phyloP scores from a whole-genome alignment of 2,113 vertebrate species.

The Spea bombifrons region DNA sequence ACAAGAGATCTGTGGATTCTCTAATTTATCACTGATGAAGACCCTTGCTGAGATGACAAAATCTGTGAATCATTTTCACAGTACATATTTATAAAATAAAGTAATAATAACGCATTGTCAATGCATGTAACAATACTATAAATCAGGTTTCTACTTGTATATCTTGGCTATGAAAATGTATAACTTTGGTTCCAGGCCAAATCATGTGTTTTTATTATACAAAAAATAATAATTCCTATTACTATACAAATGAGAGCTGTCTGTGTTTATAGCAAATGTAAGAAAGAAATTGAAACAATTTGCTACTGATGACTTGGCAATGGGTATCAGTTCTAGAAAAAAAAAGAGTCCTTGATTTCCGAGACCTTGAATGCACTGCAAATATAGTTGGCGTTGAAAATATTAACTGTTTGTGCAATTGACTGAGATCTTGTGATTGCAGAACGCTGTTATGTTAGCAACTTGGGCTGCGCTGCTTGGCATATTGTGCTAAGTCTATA shows the following conservation, averaged over 20 bases:
- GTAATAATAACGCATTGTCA: too few relatives aligned
- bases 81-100: too few relatives aligned
- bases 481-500: too few relatives aligned
- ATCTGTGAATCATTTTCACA: too few relatives aligned
- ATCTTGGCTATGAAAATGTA: background rate
- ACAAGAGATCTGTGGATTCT: too few relatives aligned
- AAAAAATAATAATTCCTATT: background rate
- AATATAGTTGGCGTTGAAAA: conserved; percentile 8
- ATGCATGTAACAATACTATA: too few relatives aligned
- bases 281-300: conserved; percentile 24
- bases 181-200: background rate
- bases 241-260: background rate
- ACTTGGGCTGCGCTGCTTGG: too few relatives aligned
- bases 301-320: conserved; percentile 32
- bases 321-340: conserved; percentile 14
- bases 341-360: background rate
- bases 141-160: too few relatives aligned
- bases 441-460: background rate
- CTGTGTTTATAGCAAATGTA: conserved; percentile 28
- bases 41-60: too few relatives aligned
- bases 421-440: background rate
- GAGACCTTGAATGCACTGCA: conserved; percentile 24
- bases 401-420: background rate
- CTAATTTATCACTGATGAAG: too few relatives aligned
- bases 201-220: background rate